Percentiles rank a stretch among this genome's conserved stretches.
Evolutionary conservation across 2,113 vertebrate species (phyloP).

Genomic region (Dicentrarchus labrax): DNA sequence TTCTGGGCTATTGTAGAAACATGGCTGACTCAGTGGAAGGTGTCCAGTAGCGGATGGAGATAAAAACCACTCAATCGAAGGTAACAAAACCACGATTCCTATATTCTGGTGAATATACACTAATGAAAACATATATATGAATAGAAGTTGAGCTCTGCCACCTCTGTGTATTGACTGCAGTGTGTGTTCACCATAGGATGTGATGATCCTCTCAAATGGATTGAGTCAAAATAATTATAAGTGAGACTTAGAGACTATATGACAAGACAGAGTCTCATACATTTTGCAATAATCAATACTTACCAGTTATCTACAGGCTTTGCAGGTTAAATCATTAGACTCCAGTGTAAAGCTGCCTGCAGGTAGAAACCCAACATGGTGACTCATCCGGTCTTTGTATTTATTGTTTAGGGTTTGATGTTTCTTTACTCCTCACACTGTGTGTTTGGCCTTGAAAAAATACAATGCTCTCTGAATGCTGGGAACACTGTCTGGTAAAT

Average conservation of each 20-base stretch:
- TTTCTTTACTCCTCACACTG: background rate
- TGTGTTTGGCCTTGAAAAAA: background rate
- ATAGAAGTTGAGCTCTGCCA: too few species aligned
- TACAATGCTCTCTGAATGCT: background rate
- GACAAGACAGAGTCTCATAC: background rate
- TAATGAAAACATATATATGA: too few species aligned
- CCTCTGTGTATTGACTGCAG: too few species aligned
- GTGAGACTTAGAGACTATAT: background rate
- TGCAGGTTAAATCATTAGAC: background rate
- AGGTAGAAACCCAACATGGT: background rate
- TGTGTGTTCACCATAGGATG: background rate
- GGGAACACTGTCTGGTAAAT: background rate
- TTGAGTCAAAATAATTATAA: background rate
- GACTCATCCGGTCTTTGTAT: constrained; percentile 12
- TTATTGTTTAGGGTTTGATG: background rate
- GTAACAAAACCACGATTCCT: too few species aligned
- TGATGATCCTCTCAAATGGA: background rate
- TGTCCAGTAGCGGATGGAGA: too few species aligned
- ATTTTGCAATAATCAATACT: background rate
- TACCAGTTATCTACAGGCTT: background rate
- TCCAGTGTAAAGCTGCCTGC: too few species aligned
- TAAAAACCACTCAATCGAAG: too few species aligned
- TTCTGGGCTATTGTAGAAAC: too few species aligned
- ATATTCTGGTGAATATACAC: too few species aligned
- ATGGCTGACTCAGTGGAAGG: too few species aligned